These are phyloP conservation scores for Nibea albiflora DNA, from an alignment of 2,113 vertebrate species.

Conservation along the genomic window DNA sequence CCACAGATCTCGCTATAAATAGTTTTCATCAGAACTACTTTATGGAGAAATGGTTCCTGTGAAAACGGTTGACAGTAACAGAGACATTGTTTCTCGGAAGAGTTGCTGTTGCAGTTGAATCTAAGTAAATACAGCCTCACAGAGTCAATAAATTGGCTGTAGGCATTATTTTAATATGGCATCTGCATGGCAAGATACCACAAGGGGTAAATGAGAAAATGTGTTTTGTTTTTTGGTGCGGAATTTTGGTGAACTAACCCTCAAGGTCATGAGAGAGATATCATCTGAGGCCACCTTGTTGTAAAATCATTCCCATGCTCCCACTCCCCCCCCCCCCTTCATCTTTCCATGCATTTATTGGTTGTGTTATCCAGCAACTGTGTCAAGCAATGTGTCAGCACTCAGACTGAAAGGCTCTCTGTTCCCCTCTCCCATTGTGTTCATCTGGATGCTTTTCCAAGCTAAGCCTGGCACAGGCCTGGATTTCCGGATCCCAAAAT, in stretches of 20 bases:
- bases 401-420: conserved; percentile 54
- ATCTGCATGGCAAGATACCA: not conserved
- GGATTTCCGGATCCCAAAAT: conserved; percentile 73
- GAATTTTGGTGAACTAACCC: not conserved
- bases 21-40: not conserved
- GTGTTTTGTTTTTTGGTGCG: not conserved
- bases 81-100: not conserved
- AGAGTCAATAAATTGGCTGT: too few relatives aligned
- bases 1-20: not conserved
- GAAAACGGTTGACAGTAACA: not conserved
- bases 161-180: not conserved
- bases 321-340: not conserved
- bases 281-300: conserved; percentile 5
- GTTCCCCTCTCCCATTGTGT: conserved; percentile 56
- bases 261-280: conserved; percentile 10
- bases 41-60: not conserved
- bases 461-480: conserved; percentile 73
- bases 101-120: not conserved
- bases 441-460: conserved; percentile 68
- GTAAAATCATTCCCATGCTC: not conserved
- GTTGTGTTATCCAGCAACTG: conserved; percentile 30
- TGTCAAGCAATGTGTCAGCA: conserved; percentile 51
- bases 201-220: not conserved
- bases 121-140: not conserved
- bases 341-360: conserved; percentile 11